Evolutionary conservation across 2,888 invertebrate species (phyloP), one percentile per base, ranked within the genome.

Genomic region (Anodontia alba): DNA sequence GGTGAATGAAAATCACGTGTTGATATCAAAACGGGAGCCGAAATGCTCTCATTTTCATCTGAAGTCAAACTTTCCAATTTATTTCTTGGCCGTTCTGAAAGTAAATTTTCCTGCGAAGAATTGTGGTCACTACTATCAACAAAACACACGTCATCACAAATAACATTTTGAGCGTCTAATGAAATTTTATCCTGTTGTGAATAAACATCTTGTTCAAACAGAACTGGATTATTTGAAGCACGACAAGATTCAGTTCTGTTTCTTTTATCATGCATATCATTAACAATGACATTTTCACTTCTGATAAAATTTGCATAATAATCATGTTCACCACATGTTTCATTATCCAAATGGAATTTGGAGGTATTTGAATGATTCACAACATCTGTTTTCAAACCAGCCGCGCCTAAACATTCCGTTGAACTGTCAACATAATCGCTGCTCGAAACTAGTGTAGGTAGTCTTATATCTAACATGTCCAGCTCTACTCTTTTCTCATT

Each of bases 161-260:
- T 85, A 66, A 80, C 29, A 49, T 80, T 82, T 66, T 73, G 80
- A 67, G 82, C 80, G 43, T 85, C 80, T 46, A 86, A 78, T 83
- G 86, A 86, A 31, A 86, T 86, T 67, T 78, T 79, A 68, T 86
- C 86, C 46, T 77, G 73, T 83, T 87, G 86, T 33, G 87, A 87
- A 78, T 81, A 88, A 62, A 86, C 73, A 74, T 84, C 86, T 66
- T 78, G 80, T 29, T 78, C 62, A 17, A 85, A 51, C 71, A 70
- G 76, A 57, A 70, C 66, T 33, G 70, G 80, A 66, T 75, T 70
- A 36, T 67, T 69, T 69, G 69, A 69, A 46, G 26, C 69, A 69
- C 42, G 3, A 42, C 29, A 46, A 15, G 26, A 23, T 29, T 62
- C 33, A 62, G 23, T 62, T 62, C n/a, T 20, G 7, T 62, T 33